Percentiles rank a stretch among this genome's conserved stretches.
Conservation (phyloP, 1,140 invertebrate genomes). For the Luehdorfia chinensis region DNA sequence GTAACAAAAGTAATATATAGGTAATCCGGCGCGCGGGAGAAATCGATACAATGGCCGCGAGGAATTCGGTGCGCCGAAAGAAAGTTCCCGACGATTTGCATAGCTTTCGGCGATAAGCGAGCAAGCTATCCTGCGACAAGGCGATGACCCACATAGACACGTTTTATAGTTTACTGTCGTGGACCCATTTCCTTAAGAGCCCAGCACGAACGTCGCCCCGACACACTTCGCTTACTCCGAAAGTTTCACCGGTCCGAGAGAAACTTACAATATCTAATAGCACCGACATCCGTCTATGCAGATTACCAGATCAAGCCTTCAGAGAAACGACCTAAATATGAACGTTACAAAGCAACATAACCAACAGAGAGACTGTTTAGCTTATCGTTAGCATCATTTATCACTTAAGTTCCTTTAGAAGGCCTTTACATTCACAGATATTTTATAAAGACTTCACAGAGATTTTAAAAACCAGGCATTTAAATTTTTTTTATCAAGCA, state of each 20-base stretch:
- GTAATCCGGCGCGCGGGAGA: slow-evolving; percentile 33
- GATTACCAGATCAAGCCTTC: slow-evolving; percentile 70
- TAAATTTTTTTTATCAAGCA: too few species aligned
- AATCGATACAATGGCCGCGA: slow-evolving; percentile 61
- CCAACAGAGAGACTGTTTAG: slow-evolving; percentile 21
- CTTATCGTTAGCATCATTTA: neutral
- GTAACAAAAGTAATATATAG: slow-evolving; percentile 1
- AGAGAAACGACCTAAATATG: slow-evolving; percentile 60
- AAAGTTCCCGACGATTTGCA: slow-evolving; percentile 72
- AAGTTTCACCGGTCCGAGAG: slow-evolving; percentile 70
- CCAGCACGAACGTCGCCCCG: slow-evolving; percentile 46
- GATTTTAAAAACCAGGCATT: slow-evolving; percentile 1
- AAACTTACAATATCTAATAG: slow-evolving; percentile 72
- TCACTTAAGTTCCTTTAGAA: neutral
- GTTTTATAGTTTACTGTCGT: slow-evolving; percentile 63
- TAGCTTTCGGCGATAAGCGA: slow-evolving; percentile 42
- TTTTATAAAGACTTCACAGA: neutral
- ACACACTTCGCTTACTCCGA: slow-evolving; percentile 67
- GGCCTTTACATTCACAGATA: neutral
- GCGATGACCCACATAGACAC: slow-evolving; percentile 69
- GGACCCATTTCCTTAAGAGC: slow-evolving; percentile 68
- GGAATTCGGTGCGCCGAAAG: slow-evolving; percentile 48
- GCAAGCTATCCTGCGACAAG: slow-evolving; percentile 31
- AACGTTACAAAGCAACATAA: slow-evolving; percentile 44
- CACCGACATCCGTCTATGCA: slow-evolving; percentile 72